Evolutionary conservation across 2,888 invertebrate genomes (phyloP).

Genomic region (Catocala fraxini): DNA sequence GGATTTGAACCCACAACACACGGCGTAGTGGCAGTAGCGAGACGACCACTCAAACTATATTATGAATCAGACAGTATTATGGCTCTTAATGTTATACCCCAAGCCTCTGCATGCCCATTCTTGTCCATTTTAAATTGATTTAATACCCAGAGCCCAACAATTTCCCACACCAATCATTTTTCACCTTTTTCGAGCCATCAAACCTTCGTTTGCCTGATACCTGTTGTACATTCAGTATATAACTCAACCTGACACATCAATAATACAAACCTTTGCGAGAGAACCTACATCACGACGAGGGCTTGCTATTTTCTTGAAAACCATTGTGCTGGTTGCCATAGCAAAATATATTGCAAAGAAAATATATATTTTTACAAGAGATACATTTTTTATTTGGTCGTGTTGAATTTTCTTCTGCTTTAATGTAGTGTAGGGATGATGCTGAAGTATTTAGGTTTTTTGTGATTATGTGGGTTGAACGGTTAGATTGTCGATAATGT

Average conservation of each 20-base stretch:
- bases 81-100: too few species aligned
- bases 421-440: too few species aligned
- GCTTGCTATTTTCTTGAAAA: slow-evolving; percentile 48
- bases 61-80: too few species aligned
- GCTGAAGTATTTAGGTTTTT: too few species aligned
- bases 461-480: too few species aligned
- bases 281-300: slow-evolving; percentile 50
- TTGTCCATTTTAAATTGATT: slow-evolving; percentile 5
- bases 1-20: too few species aligned
- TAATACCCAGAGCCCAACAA: slow-evolving; percentile 11
- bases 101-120: too few species aligned
- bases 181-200: slow-evolving; percentile 33
- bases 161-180: slow-evolving; percentile 19
- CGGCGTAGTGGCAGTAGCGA: too few species aligned
- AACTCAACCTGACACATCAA: slow-evolving; percentile 56
- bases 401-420: slow-evolving; percentile 7
- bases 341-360: slow-evolving; percentile 39
- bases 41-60: too few species aligned
- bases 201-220: slow-evolving; percentile 48
- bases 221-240: slow-evolving; percentile 40
- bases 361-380: slow-evolving; percentile 42
- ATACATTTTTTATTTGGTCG: slow-evolving; percentile 23
- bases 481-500: too few species aligned
- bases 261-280: slow-evolving; percentile 51
- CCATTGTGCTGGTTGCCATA: slow-evolving; percentile 43